Base-by-base conservation (phyloP, 2,113 vertebrate species). In the Entosphenus tridentatus region DNA sequence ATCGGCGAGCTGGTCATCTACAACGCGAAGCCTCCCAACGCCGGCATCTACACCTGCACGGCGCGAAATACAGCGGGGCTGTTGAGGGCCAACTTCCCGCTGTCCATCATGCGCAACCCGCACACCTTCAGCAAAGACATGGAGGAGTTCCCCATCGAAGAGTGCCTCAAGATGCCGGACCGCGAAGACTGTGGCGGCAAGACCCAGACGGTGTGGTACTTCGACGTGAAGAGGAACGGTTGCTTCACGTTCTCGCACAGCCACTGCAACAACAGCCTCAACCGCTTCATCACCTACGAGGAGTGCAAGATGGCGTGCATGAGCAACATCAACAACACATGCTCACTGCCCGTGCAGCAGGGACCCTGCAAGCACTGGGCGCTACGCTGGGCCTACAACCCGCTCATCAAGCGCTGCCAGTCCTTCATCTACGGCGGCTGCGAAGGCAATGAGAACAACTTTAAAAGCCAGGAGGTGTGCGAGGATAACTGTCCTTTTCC, bases 1-100 rank as follows among this genome's bases (percentile, higher is more conserved):
- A 87, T 90, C 0, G 93, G 85, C 65, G 91, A 96, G 71, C 82
- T 97, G 67, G 91, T 97, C 73, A 88, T 97, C 77, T 95, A 96
- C 70, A 97, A 90, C 0, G 84, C 86, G 1, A 84, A 87, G 77
- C 78, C 77, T 1, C 82, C 80, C 11, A 87, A 97, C 0, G 81
- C 88, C 0, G 91, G 91, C 2, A 74, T 90, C 75, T 97, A 95
- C 68, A 89, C 83, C 55, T 97, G 93, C 78, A 88, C 75, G 0
- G 93, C 90, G 21, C 80, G 75, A 14, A 97, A 92, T 56, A 77
- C 79, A 0, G 87, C 82, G 0, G 93, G 93, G 2, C 76, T 84
- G 1, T 78, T 88, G 14, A 79, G 77, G 56, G 84, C 78, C 0
- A 80, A 85, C 73, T 87, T 95, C 73, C 85, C 83, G 0, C 75